These are phyloP conservation scores for Cyprinella venusta DNA, from an alignment of 2,797 vertebrate genomes.

Conservation along the genomic window DNA sequence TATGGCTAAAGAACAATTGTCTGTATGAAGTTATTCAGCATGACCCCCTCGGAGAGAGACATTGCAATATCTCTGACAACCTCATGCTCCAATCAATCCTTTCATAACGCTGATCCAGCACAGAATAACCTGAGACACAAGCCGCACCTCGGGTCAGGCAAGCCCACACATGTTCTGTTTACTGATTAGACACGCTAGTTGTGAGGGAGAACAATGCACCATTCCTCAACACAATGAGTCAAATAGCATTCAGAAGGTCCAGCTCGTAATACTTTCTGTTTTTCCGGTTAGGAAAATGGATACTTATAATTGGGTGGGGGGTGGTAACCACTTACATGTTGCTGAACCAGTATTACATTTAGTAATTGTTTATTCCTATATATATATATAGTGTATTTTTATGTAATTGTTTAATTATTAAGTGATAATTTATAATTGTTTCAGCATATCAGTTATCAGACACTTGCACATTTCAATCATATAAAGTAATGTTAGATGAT, in stretches of 20 bases:
- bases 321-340: slow-evolving; percentile 11
- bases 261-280: slow-evolving; percentile 33
- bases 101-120: slow-evolving; percentile 45
- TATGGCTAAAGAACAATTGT: neutral
- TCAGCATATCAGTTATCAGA: neutral
- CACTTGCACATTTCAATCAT: neutral
- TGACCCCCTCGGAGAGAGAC: slow-evolving; percentile 31
- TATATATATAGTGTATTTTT: neutral
- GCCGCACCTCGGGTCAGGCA: slow-evolving; percentile 58
- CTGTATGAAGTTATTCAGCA: slow-evolving; percentile 23
- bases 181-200: slow-evolving; percentile 65
- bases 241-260: slow-evolving; percentile 49
- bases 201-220: slow-evolving; percentile 58
- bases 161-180: slow-evolving; percentile 63
- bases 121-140: slow-evolving; percentile 54
- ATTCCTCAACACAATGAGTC: slow-evolving; percentile 56
- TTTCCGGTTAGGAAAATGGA: slow-evolving; percentile 42
- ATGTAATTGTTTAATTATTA: neutral
- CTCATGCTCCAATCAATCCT: slow-evolving; percentile 27
- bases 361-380: neutral
- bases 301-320: slow-evolving; percentile 27
- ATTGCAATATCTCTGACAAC: slow-evolving; percentile 40
- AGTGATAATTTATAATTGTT: neutral
- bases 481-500: neutral
- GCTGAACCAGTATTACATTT: slow-evolving; percentile 18